A percentile compares a stretch with the other conserved stretches of the same genome.
phyloP scores from a whole-genome alignment of 1,140 invertebrate genomes.

The Archivesica marissinica region DNA sequence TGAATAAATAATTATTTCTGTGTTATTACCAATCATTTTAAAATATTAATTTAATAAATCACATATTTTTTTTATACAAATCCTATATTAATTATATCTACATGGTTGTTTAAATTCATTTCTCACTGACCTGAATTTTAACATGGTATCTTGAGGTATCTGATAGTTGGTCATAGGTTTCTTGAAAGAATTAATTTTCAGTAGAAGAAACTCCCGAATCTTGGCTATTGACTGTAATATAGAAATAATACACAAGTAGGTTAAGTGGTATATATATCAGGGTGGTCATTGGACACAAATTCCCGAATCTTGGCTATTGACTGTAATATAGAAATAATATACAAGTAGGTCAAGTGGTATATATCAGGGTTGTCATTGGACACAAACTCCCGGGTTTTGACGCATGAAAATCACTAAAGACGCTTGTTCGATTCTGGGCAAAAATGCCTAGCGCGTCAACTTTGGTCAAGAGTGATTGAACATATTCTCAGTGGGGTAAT shows the following conservation, averaged over 20 bases:
- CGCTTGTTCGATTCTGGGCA: too few species aligned
- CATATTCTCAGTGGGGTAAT: too few species aligned
- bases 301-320: constrained; percentile 97
- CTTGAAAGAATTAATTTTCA: constrained; percentile 98
- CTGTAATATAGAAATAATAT: constrained; percentile 76
- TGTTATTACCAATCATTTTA: too few species aligned
- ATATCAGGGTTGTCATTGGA: background rate
- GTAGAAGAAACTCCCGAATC: constrained; percentile 96
- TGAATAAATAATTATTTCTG: too few species aligned
- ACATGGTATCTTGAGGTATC: constrained; percentile 98
- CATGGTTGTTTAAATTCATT: background rate
- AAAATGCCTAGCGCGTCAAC: too few species aligned
- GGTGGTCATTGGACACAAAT: constrained; percentile 86
- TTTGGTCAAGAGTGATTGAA: too few species aligned
- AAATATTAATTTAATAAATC: too few species aligned
- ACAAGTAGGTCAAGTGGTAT: too few species aligned
- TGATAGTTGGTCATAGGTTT: constrained; percentile 99
- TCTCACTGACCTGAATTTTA: constrained; percentile 93
- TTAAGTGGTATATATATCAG: too few species aligned
- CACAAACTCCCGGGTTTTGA: constrained; percentile 97
- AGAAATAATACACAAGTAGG: background rate
- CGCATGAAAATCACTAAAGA: too few species aligned
- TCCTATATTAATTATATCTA: background rate
- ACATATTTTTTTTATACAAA: background rate
- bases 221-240: constrained; percentile 92